Evolutionary conservation across 1,140 invertebrate genomes (phyloP).

Genomic region (Drosophila trapezifrons): DNA sequence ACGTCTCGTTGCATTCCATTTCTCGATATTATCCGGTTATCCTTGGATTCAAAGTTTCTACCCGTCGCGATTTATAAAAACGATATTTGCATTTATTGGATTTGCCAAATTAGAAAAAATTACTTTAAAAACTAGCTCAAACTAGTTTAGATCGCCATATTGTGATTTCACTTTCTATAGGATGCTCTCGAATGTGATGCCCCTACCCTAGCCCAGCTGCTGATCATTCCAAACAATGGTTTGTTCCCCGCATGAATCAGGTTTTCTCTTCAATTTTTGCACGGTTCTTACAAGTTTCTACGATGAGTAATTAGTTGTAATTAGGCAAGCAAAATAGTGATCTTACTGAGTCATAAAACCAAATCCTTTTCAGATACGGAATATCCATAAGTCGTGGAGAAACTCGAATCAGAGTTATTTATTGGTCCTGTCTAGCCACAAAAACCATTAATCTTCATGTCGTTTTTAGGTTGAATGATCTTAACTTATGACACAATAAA

Average conservation of each 20-base stretch:
- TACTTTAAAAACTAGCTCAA: too few relatives aligned
- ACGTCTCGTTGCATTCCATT: conserved; percentile 12
- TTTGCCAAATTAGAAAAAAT: conserved; percentile 22
- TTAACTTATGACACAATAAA: not conserved
- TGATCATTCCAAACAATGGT: conserved; percentile 10
- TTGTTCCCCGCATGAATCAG: conserved; percentile 17
- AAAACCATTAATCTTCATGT: not conserved
- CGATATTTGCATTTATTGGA: conserved; percentile 26
- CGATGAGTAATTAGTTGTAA: conserved; percentile 34
- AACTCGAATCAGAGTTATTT: not conserved
- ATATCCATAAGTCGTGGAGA: not conserved
- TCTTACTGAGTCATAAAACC: conserved; percentile 1
- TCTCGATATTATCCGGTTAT: conserved; percentile 27
- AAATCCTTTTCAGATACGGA: not conserved
- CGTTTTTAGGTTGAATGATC: conserved; percentile 11
- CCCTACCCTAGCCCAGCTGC: not conserved
- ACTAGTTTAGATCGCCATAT: conserved; percentile 14
- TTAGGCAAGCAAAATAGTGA: conserved; percentile 3
- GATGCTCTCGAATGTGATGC: not conserved
- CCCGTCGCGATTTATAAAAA: conserved; percentile 8
- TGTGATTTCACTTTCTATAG: conserved; percentile 35
- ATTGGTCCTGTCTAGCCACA: too few relatives aligned
- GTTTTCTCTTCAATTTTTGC: conserved; percentile 8
- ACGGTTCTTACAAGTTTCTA: conserved; percentile 11
- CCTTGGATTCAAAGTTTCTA: conserved; percentile 23